Base-by-base conservation (phyloP, 2,888 invertebrate genomes). In the Plebejus melissa region DNA sequence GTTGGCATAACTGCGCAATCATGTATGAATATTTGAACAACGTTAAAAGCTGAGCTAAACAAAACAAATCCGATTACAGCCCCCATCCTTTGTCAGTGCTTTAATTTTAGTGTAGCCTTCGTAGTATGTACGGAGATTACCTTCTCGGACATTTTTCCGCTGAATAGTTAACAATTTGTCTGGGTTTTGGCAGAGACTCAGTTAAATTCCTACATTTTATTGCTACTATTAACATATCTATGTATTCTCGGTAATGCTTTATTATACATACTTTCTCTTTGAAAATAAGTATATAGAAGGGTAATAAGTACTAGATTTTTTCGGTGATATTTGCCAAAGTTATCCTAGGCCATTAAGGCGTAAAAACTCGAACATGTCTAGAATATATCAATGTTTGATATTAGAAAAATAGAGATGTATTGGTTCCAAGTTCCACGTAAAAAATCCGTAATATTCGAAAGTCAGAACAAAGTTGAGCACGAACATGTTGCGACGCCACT, bases 1-100 rank as follows among this genome's bases (percentile, higher is more conserved):
- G 72, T 72, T 72, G 54, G 72, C 72, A 72, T 72, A 54, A 72
- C 72, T 72, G 72, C 54, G 72, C 72, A 72, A 72, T 72, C 50
- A 54, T 54, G 72, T 72, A 72, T 72, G 72, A 72, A 72, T 72
- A 72, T 72, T 50, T 72, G 72, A 72, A 72, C 72, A 32, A 72
- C 72, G 72, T 54, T 72, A 72, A 72, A 72, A 72, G 72, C 46
- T 50, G 71, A 71, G 71, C 72, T 72, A 72, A 72, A 32, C 72
- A 72, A 72, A 72, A 72, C 54, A 54, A 72, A 72, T 72, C 72
- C 50, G 72, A 54, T 72, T 72, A 72, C 72, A n/a, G 28, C 13
- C 13, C 72, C 72, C 72, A 54, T 50, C 72, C 72, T 72, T 72
- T 72, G 72, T 72, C 72, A 54, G 72, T 72, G 50, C 32, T 72